Evolutionary conservation across 2,113 vertebrate genomes (phyloP), one percentile per base, ranked within the genome.

Genomic region (Bungarus multicinctus): DNA sequence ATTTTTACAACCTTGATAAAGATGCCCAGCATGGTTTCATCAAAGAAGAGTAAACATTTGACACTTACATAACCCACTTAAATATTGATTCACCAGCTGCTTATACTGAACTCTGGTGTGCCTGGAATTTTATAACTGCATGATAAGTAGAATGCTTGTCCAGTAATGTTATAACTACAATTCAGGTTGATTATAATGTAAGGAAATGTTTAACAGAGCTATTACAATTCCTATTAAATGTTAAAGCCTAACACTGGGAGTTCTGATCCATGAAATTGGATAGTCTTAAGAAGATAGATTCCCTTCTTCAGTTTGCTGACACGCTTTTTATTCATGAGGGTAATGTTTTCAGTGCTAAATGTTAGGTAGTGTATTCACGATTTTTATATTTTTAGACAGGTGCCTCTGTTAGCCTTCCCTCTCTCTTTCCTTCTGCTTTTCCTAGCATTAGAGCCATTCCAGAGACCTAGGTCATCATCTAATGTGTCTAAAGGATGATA

Each of bases 201-300:
- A 93, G 87, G 90, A 60, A 54, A 89, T 93, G 53, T 95, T 94
- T 92, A 92, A 92, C 22, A 30, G 47, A 22, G 89, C 52, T 30
- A 54, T 91, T 92, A 94, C 89, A 90, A n/a, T 92, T 85, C 81
- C 25, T 54, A 47, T 90, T 55, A 91, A 92, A 39, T 60, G 25
- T 94, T 91, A 57, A 1, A 7, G 50, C 85, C 27, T 85, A 43
- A 8, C 45, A 55, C 25, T 94, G n/a, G 12, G 60, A 39, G 39
- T 53, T 9, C 2, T 45, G 92, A 93, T 43, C 89, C 53, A 30
- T 90, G 93, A 92, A 94, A 88, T 34, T 6, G 25, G 94, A 58
- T 18, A 94, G 34, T 1, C 74, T 91, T 18, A 43, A 55, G 22
- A 53, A n/a, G 53, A 85, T 74, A 91, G 89, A 0, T 43, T 91